phyloP scores from a whole-genome alignment of 2,797 vertebrate genomes.

The Tenualosa ilisha region DNA sequence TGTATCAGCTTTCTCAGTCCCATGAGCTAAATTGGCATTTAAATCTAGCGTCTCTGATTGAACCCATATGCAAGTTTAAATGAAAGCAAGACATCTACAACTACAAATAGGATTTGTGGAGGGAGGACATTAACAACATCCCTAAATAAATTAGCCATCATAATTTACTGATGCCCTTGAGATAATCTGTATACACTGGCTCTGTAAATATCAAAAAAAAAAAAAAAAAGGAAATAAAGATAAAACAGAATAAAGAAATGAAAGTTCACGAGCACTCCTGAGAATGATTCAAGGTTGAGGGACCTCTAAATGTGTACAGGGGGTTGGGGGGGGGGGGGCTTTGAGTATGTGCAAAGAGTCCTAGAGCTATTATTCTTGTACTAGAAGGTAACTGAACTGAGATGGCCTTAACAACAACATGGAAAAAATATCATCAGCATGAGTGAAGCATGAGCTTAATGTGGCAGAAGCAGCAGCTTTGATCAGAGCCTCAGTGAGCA shows the following conservation, averaged over 20 bases:
- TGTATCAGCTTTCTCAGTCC: neutral
- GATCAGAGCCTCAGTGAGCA: neutral
- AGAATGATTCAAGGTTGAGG: neutral
- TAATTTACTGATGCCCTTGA: neutral
- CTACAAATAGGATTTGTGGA: neutral
- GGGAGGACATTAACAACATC: neutral
- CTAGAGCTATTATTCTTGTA: neutral
- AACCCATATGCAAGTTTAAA: slow-evolving; percentile 32
- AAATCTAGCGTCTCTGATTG: slow-evolving; percentile 25
- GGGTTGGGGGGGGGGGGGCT: neutral
- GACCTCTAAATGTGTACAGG: neutral
- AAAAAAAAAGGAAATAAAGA: neutral
- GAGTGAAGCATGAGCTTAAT: neutral
- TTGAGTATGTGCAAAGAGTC: neutral
- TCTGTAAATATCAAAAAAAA: neutral
- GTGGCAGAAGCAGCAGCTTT: slow-evolving; percentile 4
- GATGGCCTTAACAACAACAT: neutral
- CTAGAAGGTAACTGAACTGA: neutral
- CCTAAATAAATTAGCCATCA: neutral
- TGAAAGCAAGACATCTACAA: neutral
- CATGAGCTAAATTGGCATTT: slow-evolving; percentile 12
- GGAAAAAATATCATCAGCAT: neutral
- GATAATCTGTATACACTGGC: neutral
- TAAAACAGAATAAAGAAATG: neutral
- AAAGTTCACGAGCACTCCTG: neutral